Conservation (phyloP, 2,888 invertebrate species). For the Geotrupes spiniger region DNA sequence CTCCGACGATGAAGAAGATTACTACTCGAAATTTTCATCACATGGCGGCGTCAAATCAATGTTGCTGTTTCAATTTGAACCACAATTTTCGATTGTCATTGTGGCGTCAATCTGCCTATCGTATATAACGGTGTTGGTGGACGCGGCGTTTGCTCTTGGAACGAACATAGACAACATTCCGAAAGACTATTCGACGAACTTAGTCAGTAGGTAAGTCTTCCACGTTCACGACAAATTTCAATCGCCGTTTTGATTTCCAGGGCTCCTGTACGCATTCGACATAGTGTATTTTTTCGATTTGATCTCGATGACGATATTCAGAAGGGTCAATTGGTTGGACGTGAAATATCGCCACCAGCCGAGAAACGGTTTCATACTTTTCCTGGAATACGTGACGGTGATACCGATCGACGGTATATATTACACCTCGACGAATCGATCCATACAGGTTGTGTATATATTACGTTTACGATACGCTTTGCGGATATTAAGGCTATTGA, state of each 20-base stretch:
- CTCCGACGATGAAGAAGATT: too few relatives aligned
- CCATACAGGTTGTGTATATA: constrained; percentile 12
- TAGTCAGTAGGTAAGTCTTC: background rate
- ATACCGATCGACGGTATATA: constrained; percentile 20
- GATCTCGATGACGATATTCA: constrained; percentile 18
- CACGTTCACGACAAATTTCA: background rate
- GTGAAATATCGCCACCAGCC: constrained; percentile 15
- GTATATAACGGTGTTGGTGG: background rate
- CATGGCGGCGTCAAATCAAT: background rate
- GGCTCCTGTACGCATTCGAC: constrained; percentile 19
- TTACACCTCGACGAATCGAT: constrained; percentile 7
- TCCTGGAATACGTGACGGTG: constrained; percentile 16
- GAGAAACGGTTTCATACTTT: constrained; percentile 13
- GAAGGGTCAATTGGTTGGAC: constrained; percentile 12
- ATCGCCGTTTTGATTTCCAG: constrained; percentile 5
- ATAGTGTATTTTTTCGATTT: constrained; percentile 19
- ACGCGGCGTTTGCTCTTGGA: background rate
- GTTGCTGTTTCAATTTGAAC: constrained; percentile 1
- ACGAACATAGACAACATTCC: background rate
- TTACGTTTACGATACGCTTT: constrained; percentile 18
- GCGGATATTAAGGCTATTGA: constrained; percentile 11
- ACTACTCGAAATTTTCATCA: too few relatives aligned
- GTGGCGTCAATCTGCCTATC: background rate
- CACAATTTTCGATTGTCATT: background rate
- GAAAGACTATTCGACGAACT: background rate